phyloP scores from a whole-genome alignment of 2,113 vertebrate species.

The Sphyrna mokarran region DNA sequence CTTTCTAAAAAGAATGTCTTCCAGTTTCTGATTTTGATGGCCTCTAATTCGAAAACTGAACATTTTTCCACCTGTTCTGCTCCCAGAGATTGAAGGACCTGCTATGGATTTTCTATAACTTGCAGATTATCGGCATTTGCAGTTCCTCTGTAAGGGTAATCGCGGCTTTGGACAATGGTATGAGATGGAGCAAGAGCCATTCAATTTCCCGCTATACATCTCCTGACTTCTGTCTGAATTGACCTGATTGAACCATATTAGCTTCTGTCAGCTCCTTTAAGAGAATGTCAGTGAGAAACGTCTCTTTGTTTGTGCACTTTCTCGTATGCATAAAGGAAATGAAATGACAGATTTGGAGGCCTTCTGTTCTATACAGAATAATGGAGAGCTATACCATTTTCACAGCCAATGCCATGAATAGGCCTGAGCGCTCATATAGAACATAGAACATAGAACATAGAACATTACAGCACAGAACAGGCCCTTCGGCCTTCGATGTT shows the following conservation, averaged over 20 bases:
- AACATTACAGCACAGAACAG: no score
- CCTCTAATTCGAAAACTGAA: neutral
- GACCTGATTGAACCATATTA: neutral
- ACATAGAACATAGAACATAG: no score
- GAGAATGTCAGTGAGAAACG: neutral
- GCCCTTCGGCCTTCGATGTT: no score
- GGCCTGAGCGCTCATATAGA: no score
- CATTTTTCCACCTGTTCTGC: neutral
- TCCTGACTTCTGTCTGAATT: neutral
- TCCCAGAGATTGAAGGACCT: neutral
- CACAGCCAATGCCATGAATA: no score
- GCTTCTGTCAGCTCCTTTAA: neutral
- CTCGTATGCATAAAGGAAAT: neutral
- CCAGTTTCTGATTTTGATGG: neutral
- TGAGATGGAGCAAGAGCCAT: neutral
- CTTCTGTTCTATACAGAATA: neutral
- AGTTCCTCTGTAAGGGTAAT: neutral
- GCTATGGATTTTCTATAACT: neutral
- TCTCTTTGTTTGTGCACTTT: neutral
- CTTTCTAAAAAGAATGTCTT: neutral
- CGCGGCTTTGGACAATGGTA: neutral
- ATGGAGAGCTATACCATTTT: neutral
- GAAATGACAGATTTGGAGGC: neutral
- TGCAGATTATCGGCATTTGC: neutral
- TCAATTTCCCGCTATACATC: neutral